These are phyloP conservation scores for Himalopsyche japonica DNA, from an alignment of 2,888 invertebrate species.

Conservation along the genomic window DNA sequence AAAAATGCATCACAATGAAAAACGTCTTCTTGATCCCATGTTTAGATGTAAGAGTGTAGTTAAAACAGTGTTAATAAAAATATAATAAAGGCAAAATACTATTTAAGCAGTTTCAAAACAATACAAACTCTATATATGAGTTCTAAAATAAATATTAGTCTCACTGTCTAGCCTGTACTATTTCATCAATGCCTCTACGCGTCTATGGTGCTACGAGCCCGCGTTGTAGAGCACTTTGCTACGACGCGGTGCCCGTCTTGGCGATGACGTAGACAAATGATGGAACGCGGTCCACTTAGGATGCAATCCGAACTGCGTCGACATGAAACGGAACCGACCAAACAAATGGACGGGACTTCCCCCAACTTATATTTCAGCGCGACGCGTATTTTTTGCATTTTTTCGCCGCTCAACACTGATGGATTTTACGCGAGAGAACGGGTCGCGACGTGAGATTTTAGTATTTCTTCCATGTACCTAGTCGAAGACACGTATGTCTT, in stretches of 20 bases:
- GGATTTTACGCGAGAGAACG: not conserved
- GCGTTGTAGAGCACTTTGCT: not conserved
- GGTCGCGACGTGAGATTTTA: not conserved
- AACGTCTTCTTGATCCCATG: too few relatives aligned
- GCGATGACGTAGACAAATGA: constrained; percentile 40
- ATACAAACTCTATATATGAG: too few relatives aligned
- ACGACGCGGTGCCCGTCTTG: not conserved
- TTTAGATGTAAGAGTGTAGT: too few relatives aligned
- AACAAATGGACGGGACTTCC: constrained; percentile 35
- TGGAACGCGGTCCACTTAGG: constrained; percentile 34
- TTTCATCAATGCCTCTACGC: too few relatives aligned
- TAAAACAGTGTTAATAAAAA: too few relatives aligned
- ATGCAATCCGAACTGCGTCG: constrained; percentile 35
- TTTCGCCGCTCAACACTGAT: constrained; percentile 3
- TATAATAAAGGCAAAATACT: too few relatives aligned
- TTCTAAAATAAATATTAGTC: too few relatives aligned
- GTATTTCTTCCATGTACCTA: not conserved
- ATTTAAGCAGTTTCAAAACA: too few relatives aligned
- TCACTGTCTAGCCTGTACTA: too few relatives aligned
- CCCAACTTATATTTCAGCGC: constrained; percentile 6
- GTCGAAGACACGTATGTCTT: not conserved
- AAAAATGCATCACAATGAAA: too few relatives aligned
- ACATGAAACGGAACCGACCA: constrained; percentile 12
- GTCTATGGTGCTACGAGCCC: not conserved
- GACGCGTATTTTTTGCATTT: constrained; percentile 5